Percentiles rank a stretch among this genome's conserved stretches.
Conservation (phyloP, 1,140 invertebrate species). For the Harlomillsia oculata region DNA sequence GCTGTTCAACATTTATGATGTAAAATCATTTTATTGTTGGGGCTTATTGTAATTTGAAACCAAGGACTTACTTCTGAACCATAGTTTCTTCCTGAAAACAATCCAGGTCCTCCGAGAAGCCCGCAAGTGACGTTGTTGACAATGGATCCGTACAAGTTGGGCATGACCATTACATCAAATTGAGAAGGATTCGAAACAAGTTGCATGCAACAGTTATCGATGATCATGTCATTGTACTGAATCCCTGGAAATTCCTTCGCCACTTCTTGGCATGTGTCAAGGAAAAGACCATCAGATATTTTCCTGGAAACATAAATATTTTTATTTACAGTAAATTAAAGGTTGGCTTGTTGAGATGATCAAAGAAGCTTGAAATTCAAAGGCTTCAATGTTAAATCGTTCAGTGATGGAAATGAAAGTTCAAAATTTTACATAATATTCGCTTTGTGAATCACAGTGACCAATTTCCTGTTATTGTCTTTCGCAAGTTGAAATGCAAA, state of each 20-base stretch:
- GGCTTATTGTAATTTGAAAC: no score
- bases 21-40: no score
- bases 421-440: slow-evolving; percentile 76
- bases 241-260: slow-evolving; percentile 94
- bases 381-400: neutral
- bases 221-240: slow-evolving; percentile 90
- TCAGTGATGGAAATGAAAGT: neutral
- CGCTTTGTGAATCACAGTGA: slow-evolving; percentile 98
- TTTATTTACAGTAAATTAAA: slow-evolving; percentile 4
- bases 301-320: slow-evolving; percentile 54
- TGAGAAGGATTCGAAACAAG: slow-evolving; percentile 93
- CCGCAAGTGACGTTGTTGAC: slow-evolving; percentile 96
- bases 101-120: slow-evolving; percentile 87
- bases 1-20: slow-evolving; percentile 47
- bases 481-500: slow-evolving; percentile 95
- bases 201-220: slow-evolving; percentile 79
- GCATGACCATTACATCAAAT: slow-evolving; percentile 97
- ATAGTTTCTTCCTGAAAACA: slow-evolving; percentile 90
- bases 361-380: neutral
- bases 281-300: slow-evolving; percentile 86
- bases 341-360: no score
- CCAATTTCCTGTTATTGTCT: slow-evolving; percentile 75
- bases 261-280: slow-evolving; percentile 71
- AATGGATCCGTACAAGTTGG: slow-evolving; percentile 96
- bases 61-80: slow-evolving; percentile 76